A percentile compares a stretch with the other conserved stretches of the same genome.
These are phyloP conservation scores for Drosophila mayaguana DNA, from an alignment of 2,888 invertebrate species.

Conservation along the genomic window DNA sequence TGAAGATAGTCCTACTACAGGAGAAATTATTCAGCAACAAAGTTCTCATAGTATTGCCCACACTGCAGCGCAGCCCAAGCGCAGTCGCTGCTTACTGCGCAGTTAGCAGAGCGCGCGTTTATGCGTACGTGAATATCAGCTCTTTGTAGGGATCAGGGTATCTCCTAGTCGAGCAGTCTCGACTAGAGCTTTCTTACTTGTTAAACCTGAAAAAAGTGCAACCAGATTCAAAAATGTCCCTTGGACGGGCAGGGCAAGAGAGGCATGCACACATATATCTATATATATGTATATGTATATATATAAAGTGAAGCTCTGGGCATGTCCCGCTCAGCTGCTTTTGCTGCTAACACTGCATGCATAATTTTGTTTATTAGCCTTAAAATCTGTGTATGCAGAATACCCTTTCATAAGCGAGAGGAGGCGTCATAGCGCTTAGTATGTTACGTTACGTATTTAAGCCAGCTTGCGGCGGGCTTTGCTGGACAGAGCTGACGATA, in stretches of 20 bases:
- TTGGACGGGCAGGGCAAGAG: not conserved
- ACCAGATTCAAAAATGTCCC: not conserved
- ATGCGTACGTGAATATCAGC: no score
- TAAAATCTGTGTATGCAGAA: conserved; percentile 69
- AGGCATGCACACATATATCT: not conserved
- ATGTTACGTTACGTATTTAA: conserved; percentile 4
- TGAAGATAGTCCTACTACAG: no score
- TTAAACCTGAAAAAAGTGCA: conserved; percentile 20
- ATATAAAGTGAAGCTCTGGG: conserved; percentile 12
- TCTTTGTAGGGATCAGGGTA: no score
- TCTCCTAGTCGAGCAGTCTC: no score
- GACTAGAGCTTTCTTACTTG: no score
- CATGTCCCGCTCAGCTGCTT: conserved; percentile 31
- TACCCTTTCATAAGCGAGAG: not conserved
- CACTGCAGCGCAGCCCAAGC: no score
- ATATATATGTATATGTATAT: not conserved
- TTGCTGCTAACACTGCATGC: conserved; percentile 58
- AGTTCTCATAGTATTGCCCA: no score
- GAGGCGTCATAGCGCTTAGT: not conserved
- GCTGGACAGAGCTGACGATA: not conserved
- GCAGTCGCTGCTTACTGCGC: no score
- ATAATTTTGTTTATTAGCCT: conserved; percentile 78
- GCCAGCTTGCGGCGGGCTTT: conserved; percentile 6
- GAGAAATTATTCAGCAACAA: no score
- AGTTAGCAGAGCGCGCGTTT: no score